Percentiles rank a stretch among this genome's conserved stretches.
phyloP scores from a whole-genome alignment of 2,797 vertebrate genomes.

The Mormyrus hasselquistii region DNA sequence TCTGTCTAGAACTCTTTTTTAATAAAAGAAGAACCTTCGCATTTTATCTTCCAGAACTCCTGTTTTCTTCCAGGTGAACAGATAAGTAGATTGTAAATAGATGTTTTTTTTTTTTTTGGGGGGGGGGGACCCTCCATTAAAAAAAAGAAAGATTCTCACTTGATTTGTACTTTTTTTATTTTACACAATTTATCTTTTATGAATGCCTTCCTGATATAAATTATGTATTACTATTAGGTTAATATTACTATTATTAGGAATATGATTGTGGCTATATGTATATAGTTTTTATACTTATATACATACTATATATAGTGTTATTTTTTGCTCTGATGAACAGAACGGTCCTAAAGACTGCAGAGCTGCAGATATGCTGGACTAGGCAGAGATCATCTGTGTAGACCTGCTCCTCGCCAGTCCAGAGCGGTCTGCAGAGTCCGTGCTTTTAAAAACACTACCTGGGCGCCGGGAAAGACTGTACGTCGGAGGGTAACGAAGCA shows the following conservation, averaged over 20 bases:
- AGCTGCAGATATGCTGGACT: slow-evolving; percentile 30
- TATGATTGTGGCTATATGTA: slow-evolving; percentile 28
- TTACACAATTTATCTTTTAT: slow-evolving; percentile 28
- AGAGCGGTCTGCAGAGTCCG: slow-evolving; percentile 20
- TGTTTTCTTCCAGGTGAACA: slow-evolving; percentile 23
- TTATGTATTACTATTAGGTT: slow-evolving; percentile 38
- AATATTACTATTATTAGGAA: slow-evolving; percentile 31
- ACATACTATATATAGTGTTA: slow-evolving; percentile 18
- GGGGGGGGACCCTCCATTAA: slow-evolving; percentile 23
- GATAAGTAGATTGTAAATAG: slow-evolving; percentile 33
- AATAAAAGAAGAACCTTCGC: slow-evolving; percentile 6
- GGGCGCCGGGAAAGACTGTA: slow-evolving; percentile 45
- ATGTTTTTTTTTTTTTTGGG: slow-evolving; percentile 19
- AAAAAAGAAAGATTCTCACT: slow-evolving; percentile 31
- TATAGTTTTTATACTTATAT: slow-evolving; percentile 31
- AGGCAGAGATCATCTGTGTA: slow-evolving; percentile 18
- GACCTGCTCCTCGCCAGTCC: slow-evolving; percentile 21
- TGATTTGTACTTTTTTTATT: slow-evolving; percentile 20
- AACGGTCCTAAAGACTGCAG: slow-evolving; percentile 20
- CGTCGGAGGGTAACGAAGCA: slow-evolving; percentile 16
- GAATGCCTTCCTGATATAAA: slow-evolving; percentile 33
- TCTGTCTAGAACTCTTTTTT: slow-evolving; percentile 1
- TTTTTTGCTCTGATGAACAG: slow-evolving; percentile 25
- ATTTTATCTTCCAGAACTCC: slow-evolving; percentile 29
- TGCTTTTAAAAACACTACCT: slow-evolving; percentile 23